A percentile compares a stretch with the other conserved stretches of the same genome.
Evolutionary conservation across 2,113 vertebrate genomes (phyloP).

Genomic region (Istiophorus platypterus): DNA sequence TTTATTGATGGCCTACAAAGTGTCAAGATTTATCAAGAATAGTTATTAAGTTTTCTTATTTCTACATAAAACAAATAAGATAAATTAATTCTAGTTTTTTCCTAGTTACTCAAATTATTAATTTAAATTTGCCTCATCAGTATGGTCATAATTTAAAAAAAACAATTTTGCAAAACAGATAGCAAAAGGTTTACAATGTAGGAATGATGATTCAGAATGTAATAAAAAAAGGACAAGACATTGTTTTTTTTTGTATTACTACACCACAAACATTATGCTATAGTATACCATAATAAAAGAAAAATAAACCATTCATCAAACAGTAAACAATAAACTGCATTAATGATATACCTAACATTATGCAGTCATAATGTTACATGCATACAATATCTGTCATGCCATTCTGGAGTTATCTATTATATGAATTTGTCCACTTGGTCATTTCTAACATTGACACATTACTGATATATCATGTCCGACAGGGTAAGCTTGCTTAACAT

Average conservation of each 20-base stretch:
- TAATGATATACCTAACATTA: not conserved
- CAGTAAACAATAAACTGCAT: not conserved
- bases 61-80: not conserved
- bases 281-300: not conserved
- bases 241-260: not conserved
- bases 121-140: not conserved
- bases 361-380: not conserved
- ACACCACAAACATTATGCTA: not conserved
- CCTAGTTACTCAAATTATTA: not conserved
- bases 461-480: not conserved
- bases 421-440: not conserved
- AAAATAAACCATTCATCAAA: not conserved
- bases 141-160: not conserved
- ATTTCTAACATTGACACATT: too few relatives aligned
- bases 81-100: not conserved
- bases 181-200: not conserved
- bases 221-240: not conserved
- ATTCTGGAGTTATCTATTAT: not conserved
- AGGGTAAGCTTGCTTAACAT: not conserved
- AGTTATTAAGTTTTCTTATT: not conserved
- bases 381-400: not conserved
- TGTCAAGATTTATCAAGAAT: not conserved
- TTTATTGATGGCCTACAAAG: too few relatives aligned
- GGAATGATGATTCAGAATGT: not conserved
- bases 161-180: not conserved